phyloP scores from a whole-genome alignment of 2,797 vertebrate species.

The Sarcophilus harrisii region DNA sequence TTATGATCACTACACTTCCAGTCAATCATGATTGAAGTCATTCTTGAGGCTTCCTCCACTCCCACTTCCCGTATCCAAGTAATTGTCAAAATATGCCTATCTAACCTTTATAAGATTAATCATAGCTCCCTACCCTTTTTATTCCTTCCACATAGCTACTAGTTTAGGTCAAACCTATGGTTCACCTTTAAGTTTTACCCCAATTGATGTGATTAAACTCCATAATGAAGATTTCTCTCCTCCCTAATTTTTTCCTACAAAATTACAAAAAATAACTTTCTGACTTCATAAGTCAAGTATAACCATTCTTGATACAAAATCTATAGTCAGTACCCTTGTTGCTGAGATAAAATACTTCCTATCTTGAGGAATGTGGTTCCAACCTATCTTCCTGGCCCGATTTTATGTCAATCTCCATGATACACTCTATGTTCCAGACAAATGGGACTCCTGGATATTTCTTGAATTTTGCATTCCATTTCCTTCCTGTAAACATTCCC shows the following conservation, averaged over 20 bases:
- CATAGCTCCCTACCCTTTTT: neutral
- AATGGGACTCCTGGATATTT: neutral
- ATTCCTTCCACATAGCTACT: neutral
- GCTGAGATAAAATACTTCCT: neutral
- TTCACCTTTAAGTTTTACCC: neutral
- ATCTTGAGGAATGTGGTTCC: neutral
- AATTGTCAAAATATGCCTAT: neutral
- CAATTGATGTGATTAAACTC: neutral
- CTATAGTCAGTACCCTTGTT: neutral
- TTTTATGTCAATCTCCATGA: neutral
- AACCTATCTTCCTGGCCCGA: neutral
- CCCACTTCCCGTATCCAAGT: constrained; percentile 1
- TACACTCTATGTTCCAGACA: neutral
- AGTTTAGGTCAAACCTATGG: neutral
- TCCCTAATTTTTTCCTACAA: neutral
- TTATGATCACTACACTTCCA: neutral
- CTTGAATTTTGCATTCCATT: neutral
- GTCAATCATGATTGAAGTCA: neutral
- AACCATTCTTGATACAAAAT: neutral
- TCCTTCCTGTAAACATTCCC: neutral
- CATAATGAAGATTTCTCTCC: neutral
- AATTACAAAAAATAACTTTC: neutral
- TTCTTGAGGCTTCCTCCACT: neutral
- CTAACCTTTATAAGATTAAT: neutral
- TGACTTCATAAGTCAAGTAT: neutral